Percentiles rank a stretch among this genome's conserved stretches.
These are phyloP conservation scores for Drosophila sproati DNA, from an alignment of 1,140 invertebrate genomes.

Conservation along the genomic window DNA sequence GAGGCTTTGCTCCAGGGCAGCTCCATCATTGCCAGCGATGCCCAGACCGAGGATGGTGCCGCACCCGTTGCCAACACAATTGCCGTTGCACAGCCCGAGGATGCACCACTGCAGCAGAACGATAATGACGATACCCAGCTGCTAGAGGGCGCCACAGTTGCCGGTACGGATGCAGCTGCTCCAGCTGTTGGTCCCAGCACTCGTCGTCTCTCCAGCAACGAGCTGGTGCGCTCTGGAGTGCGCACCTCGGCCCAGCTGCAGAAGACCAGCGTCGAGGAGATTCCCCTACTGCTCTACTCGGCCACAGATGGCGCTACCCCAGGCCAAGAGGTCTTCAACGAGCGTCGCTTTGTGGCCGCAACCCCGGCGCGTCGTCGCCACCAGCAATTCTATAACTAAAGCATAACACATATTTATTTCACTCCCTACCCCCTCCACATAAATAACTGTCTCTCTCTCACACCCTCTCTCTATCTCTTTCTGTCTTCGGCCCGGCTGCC, in stretches of 20 bases:
- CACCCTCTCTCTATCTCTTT: conserved; percentile 13
- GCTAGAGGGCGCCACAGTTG: conserved; percentile 50
- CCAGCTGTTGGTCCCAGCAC: conserved; percentile 15
- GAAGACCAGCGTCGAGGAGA: conserved; percentile 78
- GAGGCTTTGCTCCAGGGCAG: conserved; percentile 73
- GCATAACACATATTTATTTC: neutral
- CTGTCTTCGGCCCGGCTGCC: conserved; percentile 44
- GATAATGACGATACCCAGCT: conserved; percentile 77
- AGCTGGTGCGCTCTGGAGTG: conserved; percentile 63
- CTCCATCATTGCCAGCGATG: conserved; percentile 48
- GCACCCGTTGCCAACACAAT: conserved; percentile 58
- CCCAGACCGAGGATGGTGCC: conserved; percentile 20
- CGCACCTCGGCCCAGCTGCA: conserved; percentile 63
- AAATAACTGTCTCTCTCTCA: neutral
- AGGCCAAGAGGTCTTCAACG: conserved; percentile 36
- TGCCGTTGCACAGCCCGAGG: conserved; percentile 69
- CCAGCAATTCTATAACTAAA: conserved; percentile 48
- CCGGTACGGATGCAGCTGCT: neutral
- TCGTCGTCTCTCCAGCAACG: conserved; percentile 62
- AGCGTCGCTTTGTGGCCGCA: conserved; percentile 69
- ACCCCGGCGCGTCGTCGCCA: conserved; percentile 70
- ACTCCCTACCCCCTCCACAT: conserved; percentile 3
- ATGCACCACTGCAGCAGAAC: conserved; percentile 61
- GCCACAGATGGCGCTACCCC: conserved; percentile 58
- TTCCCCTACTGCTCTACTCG: conserved; percentile 75